Evolutionary conservation across 2,113 vertebrate species (phyloP).

Genomic region (Casuarius casuarius): DNA sequence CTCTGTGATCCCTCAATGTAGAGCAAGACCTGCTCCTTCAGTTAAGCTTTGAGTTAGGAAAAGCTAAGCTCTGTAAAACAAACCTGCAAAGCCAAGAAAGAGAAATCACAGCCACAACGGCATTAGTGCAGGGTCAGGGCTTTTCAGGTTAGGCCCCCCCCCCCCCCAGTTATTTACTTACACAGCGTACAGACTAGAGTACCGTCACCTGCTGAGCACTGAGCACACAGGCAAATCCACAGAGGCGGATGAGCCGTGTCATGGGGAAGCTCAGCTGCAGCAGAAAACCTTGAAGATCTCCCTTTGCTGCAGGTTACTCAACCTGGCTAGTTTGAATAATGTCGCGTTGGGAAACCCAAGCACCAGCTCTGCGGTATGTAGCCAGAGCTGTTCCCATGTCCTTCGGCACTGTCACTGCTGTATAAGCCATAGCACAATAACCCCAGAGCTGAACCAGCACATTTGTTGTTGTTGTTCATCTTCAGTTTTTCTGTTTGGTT

Average conservation of each 20-base stretch:
- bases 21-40: background rate
- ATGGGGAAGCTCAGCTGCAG: rapidly evolving
- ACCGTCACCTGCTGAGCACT: background rate
- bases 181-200: background rate
- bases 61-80: background rate
- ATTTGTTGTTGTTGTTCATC: background rate
- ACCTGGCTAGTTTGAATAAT: background rate
- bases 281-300: background rate
- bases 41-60: background rate
- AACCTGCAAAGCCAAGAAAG: background rate
- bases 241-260: too few species aligned
- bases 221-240: background rate
- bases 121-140: background rate
- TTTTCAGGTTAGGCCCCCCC: background rate
- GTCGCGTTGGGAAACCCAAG: background rate
- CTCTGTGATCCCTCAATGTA: background rate
- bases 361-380: rapidly evolving
- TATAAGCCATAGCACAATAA: background rate
- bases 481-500: background rate
- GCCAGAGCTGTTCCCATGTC: background rate
- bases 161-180: background rate
- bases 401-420: background rate
- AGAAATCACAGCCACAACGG: background rate
- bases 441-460: background rate
- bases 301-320: background rate